These are phyloP conservation scores for Torymus tubicola DNA, from an alignment of 2,888 invertebrate genomes.

Conservation along the genomic window DNA sequence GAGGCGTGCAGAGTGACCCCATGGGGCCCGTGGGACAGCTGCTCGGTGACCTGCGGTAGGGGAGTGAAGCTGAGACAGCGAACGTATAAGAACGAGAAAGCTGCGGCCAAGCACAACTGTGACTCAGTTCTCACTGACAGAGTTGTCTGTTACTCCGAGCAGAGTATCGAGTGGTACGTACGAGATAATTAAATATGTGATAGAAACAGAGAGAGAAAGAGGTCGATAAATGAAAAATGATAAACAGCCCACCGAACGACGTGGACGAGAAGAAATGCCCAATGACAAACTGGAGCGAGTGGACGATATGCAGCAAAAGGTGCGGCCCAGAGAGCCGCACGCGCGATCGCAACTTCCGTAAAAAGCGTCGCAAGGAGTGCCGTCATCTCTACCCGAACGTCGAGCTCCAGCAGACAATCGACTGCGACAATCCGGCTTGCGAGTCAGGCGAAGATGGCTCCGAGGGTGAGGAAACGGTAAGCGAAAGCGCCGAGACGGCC, in stretches of 20 bases:
- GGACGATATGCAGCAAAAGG: conserved; percentile 89
- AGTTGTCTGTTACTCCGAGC: conserved; percentile 62
- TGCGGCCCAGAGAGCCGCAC: conserved; percentile 93
- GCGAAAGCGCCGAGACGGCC: conserved; percentile 51
- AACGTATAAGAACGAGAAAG: conserved; percentile 78
- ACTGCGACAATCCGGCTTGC: conserved; percentile 68
- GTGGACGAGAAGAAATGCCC: conserved; percentile 79
- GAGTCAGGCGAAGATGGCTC: conserved; percentile 57
- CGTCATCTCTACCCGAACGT: conserved; percentile 60
- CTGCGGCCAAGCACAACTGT: conserved; percentile 83
- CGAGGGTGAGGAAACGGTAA: conserved; percentile 60
- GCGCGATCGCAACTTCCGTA: conserved; percentile 84
- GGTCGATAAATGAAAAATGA: no score
- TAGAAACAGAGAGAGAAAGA: background rate
- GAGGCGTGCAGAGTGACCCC: conserved; percentile 88
- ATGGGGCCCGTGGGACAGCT: conserved; percentile 86
- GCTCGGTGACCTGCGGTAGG: conserved; percentile 92
- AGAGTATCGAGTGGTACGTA: conserved; percentile 67
- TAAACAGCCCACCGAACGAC: conserved; percentile 47
- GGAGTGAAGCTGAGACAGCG: conserved; percentile 89
- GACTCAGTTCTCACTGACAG: conserved; percentile 65
- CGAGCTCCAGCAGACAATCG: conserved; percentile 67
- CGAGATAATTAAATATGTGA: background rate
- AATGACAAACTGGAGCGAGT: conserved; percentile 85
- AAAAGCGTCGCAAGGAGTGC: conserved; percentile 69